Evolutionary conservation across 2,797 vertebrate species (phyloP).

Genomic region (Gorsachius magnificus): DNA sequence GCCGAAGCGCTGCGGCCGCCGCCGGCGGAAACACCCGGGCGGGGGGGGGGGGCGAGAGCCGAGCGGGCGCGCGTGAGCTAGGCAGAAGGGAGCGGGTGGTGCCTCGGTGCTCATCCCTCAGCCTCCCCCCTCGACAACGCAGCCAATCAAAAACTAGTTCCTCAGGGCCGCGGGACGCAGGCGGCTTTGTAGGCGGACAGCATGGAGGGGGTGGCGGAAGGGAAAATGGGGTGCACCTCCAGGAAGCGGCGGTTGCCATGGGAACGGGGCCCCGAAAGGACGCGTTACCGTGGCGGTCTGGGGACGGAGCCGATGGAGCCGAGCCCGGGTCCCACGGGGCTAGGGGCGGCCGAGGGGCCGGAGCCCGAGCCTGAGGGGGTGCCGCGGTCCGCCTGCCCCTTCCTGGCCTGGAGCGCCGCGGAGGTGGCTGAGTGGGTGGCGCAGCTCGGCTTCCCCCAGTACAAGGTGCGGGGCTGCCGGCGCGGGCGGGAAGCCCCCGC

Average conservation of each 20-base stretch:
- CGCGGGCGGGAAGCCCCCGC: too few relatives aligned
- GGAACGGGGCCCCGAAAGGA: constrained; percentile 57
- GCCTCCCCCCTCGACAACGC: background rate
- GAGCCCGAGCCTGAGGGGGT: background rate
- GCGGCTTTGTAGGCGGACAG: background rate
- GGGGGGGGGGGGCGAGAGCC: background rate
- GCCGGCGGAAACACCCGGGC: background rate
- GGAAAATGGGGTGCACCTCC: background rate
- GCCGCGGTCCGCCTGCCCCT: background rate
- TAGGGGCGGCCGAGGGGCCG: too few relatives aligned
- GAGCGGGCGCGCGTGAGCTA: background rate
- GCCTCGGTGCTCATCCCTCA: background rate
- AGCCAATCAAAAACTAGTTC: background rate
- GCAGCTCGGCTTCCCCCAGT: constrained; percentile 85
- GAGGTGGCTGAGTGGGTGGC: constrained; percentile 86
- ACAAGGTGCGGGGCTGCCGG: constrained; percentile 75
- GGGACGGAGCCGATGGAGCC: background rate
- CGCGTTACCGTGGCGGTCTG: constrained; percentile 22
- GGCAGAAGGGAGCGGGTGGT: background rate
- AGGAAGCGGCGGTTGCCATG: constrained; percentile 75
- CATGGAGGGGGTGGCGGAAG: background rate
- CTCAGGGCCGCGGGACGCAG: background rate
- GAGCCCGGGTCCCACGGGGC: too few relatives aligned
- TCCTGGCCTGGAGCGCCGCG: constrained; percentile 78
- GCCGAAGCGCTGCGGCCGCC: background rate